Percentiles rank a stretch among this genome's conserved stretches.
These are phyloP conservation scores for Scalopus aquaticus DNA, from an alignment of 2,113 vertebrate genomes.

Conservation along the genomic window DNA sequence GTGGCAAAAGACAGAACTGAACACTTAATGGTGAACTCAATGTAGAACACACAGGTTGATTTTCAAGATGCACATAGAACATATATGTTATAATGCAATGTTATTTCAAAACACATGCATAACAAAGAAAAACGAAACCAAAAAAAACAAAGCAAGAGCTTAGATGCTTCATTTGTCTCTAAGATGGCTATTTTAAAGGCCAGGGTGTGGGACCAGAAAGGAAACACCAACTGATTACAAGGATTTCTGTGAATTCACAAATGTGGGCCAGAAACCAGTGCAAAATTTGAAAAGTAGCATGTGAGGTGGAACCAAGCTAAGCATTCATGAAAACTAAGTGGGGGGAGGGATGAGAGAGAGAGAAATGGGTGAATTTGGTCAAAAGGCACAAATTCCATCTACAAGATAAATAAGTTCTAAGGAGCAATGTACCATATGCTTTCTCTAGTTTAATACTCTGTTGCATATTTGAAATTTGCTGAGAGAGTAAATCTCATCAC, in stretches of 20 bases:
- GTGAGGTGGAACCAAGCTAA: neutral
- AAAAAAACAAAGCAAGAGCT: neutral
- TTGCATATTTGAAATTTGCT: neutral
- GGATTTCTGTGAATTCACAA: neutral
- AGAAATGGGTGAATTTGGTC: neutral
- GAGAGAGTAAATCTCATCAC: neutral
- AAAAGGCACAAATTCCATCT: neutral
- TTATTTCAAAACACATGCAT: too few species aligned
- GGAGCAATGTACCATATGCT: neutral
- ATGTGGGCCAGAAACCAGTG: neutral
- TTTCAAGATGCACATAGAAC: too few species aligned
- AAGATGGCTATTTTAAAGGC: neutral
- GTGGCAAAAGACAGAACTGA: too few species aligned
- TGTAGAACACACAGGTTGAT: too few species aligned
- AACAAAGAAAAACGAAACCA: too few species aligned
- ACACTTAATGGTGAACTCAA: too few species aligned
- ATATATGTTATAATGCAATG: too few species aligned
- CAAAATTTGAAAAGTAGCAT: neutral
- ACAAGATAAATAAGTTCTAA: neutral
- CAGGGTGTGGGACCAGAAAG: neutral
- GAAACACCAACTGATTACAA: neutral
- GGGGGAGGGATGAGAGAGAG: too few species aligned
- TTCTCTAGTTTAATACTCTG: neutral
- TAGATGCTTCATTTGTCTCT: neutral
- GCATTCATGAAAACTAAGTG: neutral